Percentiles rank a stretch among this genome's conserved stretches.
Evolutionary conservation across 2,888 invertebrate genomes (phyloP).

Genomic region (Eupithecia abbreviata): DNA sequence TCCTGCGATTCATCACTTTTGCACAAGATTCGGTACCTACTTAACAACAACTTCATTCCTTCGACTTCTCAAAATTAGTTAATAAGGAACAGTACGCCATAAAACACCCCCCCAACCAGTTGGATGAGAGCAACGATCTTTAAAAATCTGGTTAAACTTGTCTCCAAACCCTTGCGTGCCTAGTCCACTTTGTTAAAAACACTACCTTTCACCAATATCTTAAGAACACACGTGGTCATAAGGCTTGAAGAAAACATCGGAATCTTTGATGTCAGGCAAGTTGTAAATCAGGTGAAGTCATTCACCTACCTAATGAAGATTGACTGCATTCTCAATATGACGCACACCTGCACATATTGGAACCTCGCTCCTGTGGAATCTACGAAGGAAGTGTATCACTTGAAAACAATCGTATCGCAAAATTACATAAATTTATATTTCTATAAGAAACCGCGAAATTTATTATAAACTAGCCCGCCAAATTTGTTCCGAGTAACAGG

Average conservation of each 20-base stretch:
- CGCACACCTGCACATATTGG: slow-evolving; percentile 15
- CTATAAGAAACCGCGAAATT: background rate
- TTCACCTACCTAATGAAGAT: slow-evolving; percentile 32
- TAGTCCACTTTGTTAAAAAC: slow-evolving; percentile 3
- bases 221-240: background rate
- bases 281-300: slow-evolving; percentile 36
- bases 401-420: background rate
- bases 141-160: slow-evolving; percentile 13
- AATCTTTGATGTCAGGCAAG: slow-evolving; percentile 17
- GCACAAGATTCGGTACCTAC: background rate
- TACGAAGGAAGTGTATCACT: background rate
- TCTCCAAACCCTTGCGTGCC: slow-evolving; percentile 9
- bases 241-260: background rate
- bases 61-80: background rate
- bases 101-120: slow-evolving; percentile 14
- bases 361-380: background rate
- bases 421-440: background rate
- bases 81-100: background rate
- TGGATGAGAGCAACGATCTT: slow-evolving; percentile 6
- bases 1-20: slow-evolving; percentile 26
- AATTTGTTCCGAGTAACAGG: too few relatives aligned
- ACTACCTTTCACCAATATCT: slow-evolving; percentile 3
- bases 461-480: too few relatives aligned
- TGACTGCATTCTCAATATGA: slow-evolving; percentile 35
- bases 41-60: background rate